Percentiles rank a stretch among this genome's conserved stretches.
phyloP scores from a whole-genome alignment of 2,888 invertebrate genomes.

The Chymomyza amoena region DNA sequence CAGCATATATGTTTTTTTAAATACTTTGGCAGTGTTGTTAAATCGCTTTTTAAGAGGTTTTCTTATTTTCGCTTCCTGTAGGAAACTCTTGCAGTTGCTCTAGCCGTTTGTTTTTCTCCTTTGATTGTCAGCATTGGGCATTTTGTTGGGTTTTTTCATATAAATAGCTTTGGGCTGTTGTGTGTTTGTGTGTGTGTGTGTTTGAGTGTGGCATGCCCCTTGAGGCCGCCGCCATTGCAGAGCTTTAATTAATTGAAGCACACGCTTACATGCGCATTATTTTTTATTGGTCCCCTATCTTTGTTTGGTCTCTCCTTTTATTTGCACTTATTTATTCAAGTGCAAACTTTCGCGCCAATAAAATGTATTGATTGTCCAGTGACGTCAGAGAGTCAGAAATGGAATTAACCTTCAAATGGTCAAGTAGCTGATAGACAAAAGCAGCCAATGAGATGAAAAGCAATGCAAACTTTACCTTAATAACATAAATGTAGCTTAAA shows the following conservation, averaged over 20 bases:
- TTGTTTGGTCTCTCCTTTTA: slow-evolving; percentile 1
- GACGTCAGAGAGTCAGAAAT: background rate
- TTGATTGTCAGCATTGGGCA: background rate
- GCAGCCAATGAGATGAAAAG: background rate
- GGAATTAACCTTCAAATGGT: background rate
- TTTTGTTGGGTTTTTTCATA: background rate
- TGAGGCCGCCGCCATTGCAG: background rate
- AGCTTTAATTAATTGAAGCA: slow-evolving; percentile 55
- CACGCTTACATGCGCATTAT: slow-evolving; percentile 20
- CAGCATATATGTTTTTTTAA: background rate
- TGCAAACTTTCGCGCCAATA: slow-evolving; percentile 46
- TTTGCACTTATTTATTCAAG: slow-evolving; percentile 30
- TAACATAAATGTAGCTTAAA: background rate
- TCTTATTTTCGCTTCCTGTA: background rate
- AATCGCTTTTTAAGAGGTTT: background rate
- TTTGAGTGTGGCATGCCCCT: background rate
- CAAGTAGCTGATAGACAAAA: background rate
- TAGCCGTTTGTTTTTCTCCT: slow-evolving; percentile 7
- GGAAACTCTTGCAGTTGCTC: slow-evolving; percentile 23
- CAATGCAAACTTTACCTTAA: background rate
- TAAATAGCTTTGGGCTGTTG: slow-evolving; percentile 18
- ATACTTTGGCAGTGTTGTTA: background rate
- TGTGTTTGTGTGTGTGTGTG: background rate
- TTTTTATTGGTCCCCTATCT: slow-evolving; percentile 12
- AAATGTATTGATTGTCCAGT: background rate